A percentile compares a stretch with the other conserved stretches of the same genome.
Evolutionary conservation across 2,113 vertebrate genomes (phyloP).

Genomic region (Aphyosemion australe): DNA sequence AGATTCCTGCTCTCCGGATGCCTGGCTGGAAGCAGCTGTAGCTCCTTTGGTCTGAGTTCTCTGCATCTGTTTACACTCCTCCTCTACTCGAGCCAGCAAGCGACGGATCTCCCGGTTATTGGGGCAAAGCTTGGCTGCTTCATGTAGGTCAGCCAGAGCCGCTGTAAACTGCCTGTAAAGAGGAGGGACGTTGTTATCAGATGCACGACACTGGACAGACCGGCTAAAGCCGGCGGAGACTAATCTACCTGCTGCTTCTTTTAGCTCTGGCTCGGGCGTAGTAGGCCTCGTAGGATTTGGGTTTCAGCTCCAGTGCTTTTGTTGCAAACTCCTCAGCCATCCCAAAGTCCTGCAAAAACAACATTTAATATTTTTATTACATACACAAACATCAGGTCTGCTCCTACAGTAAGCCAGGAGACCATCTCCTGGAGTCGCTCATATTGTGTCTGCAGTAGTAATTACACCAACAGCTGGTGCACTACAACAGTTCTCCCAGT

Average conservation of each 20-base stretch:
- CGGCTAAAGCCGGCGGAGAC: background rate
- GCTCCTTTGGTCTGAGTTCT: slow-evolving; percentile 79
- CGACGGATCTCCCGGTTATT: slow-evolving; percentile 91
- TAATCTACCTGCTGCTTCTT: slow-evolving; percentile 94
- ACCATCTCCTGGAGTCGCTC: slow-evolving; percentile 1
- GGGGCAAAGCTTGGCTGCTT: slow-evolving; percentile 92
- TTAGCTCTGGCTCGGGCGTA: slow-evolving; percentile 96
- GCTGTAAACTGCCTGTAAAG: slow-evolving; percentile 88
- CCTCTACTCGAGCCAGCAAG: slow-evolving; percentile 90
- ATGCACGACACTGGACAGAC: background rate
- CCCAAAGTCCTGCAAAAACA: slow-evolving; percentile 88
- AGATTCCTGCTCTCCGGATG: slow-evolving; percentile 73
- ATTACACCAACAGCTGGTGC: slow-evolving; percentile 39
- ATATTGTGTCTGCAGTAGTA: slow-evolving; percentile 1
- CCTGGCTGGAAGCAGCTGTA: slow-evolving; percentile 57
- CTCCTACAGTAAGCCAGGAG: slow-evolving; percentile 2
- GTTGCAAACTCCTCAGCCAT: slow-evolving; percentile 98
- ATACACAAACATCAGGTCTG: background rate
- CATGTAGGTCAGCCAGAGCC: slow-evolving; percentile 89
- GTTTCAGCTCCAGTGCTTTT: slow-evolving; percentile 96
- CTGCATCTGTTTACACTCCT: slow-evolving; percentile 94
- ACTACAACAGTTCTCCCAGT: slow-evolving; percentile 17
- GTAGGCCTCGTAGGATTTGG: slow-evolving; percentile 95
- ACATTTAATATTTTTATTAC: background rate
- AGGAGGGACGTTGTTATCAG: slow-evolving; percentile 2